These are phyloP conservation scores for Asbolus verrucosus DNA, from an alignment of 1,140 invertebrate species.

Conservation along the genomic window DNA sequence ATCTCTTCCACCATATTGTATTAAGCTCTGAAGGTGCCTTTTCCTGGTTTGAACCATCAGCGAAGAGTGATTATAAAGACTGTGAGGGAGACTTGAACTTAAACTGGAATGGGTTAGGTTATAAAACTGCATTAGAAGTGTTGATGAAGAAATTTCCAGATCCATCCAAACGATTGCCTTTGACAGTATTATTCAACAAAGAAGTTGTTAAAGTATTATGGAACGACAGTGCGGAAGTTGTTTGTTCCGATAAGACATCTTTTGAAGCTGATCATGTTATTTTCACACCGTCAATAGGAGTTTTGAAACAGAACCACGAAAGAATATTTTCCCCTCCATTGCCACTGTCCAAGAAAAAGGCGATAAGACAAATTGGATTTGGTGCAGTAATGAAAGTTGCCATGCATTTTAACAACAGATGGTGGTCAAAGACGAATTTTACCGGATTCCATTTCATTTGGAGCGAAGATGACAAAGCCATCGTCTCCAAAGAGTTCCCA, in stretches of 20 bases:
- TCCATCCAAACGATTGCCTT: constrained; percentile 38
- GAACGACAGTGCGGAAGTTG: constrained; percentile 46
- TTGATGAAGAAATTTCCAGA: constrained; percentile 54
- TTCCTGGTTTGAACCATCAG: constrained; percentile 50
- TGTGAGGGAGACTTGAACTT: constrained; percentile 41
- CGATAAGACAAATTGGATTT: constrained; percentile 75
- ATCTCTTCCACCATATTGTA: constrained; percentile 41
- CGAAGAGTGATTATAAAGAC: constrained; percentile 46
- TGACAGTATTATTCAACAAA: constrained; percentile 53
- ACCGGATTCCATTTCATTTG: constrained; percentile 10
- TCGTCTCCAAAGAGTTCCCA: constrained; percentile 5
- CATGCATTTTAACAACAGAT: constrained; percentile 68
- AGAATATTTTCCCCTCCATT: constrained; percentile 73
- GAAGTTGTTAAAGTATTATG: constrained; percentile 54
- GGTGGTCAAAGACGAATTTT: constrained; percentile 27
- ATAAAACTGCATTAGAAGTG: constrained; percentile 55
- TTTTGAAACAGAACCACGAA: constrained; percentile 73
- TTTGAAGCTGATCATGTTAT: constrained; percentile 75
- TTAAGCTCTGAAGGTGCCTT: constrained; percentile 50
- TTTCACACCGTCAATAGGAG: constrained; percentile 77
- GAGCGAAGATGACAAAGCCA: constrained; percentile 4
- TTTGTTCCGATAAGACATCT: constrained; percentile 67
- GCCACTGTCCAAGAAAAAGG: constrained; percentile 70
- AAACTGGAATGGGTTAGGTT: constrained; percentile 58
- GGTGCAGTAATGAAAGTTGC: constrained; percentile 84